These are phyloP conservation scores for Phrynocephalus guinanensis DNA, from an alignment of 2,797 vertebrate genomes.

Conservation along the genomic window DNA sequence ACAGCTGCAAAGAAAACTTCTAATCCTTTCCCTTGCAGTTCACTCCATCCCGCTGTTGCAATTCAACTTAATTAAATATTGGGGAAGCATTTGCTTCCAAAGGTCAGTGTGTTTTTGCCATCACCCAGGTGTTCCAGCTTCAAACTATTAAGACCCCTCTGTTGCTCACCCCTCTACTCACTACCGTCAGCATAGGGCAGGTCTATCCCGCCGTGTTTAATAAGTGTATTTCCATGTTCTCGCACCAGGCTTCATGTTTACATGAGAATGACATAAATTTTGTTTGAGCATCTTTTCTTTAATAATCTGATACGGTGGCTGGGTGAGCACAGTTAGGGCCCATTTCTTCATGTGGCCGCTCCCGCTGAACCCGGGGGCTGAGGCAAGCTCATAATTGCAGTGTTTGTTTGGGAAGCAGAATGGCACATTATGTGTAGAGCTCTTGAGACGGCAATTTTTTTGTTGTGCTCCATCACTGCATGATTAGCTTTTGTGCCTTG, in stretches of 20 bases:
- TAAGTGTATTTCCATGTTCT: slow-evolving; percentile 37
- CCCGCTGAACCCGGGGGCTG: background rate
- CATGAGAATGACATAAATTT: slow-evolving; percentile 55
- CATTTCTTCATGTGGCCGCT: slow-evolving; percentile 34
- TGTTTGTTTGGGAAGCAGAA: slow-evolving; percentile 50
- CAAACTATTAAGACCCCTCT: slow-evolving; percentile 28
- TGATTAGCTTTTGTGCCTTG: slow-evolving; percentile 48
- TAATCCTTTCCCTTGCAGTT: background rate
- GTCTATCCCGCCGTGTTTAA: slow-evolving; percentile 28
- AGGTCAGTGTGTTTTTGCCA: slow-evolving; percentile 19
- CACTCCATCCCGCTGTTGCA: slow-evolving; percentile 20
- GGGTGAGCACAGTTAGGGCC: slow-evolving; percentile 38
- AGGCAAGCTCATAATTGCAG: slow-evolving; percentile 49
- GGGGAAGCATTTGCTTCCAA: slow-evolving; percentile 6
- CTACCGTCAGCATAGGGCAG: slow-evolving; percentile 8
- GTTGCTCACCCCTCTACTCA: slow-evolving; percentile 20
- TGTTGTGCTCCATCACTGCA: slow-evolving; percentile 55
- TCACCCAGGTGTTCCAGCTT: slow-evolving; percentile 29
- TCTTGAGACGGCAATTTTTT: slow-evolving; percentile 37
- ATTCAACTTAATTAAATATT: slow-evolving; percentile 32
- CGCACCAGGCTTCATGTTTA: slow-evolving; percentile 44
- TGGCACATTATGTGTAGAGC: slow-evolving; percentile 44
- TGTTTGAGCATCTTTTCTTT: slow-evolving; percentile 46
- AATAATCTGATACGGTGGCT: slow-evolving; percentile 57
- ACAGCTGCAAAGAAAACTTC: background rate